Evolutionary conservation across 2,888 invertebrate species (phyloP).

Genomic region (Drosophila monieri): DNA sequence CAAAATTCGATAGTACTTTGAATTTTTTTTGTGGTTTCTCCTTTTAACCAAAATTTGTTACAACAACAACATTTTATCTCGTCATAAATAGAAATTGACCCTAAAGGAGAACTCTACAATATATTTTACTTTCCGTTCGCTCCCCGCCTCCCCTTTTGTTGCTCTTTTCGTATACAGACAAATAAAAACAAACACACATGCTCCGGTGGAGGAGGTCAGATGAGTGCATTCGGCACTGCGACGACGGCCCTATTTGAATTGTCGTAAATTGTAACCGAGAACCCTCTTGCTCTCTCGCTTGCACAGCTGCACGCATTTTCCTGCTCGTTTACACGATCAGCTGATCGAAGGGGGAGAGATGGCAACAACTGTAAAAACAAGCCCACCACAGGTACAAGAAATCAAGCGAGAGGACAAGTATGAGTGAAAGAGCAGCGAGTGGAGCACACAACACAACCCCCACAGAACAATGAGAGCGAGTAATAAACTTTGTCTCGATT

Average conservation of each 20-base stretch:
- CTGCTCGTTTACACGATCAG: constrained; percentile 56
- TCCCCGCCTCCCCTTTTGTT: constrained; percentile 3
- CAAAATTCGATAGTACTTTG: not conserved
- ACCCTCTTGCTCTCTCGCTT: constrained; percentile 7
- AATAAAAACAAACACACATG: not conserved
- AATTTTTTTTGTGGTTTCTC: too few relatives aligned
- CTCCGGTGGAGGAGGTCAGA: constrained; percentile 32
- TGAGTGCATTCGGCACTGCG: constrained; percentile 10
- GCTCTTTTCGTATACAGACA: constrained; percentile 1
- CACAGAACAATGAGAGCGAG: constrained; percentile 22
- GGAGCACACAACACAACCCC: constrained; percentile 51
- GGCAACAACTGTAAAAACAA: not conserved
- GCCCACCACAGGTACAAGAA: constrained; percentile 42
- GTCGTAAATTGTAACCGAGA: constrained; percentile 13
- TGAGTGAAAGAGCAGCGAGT: constrained; percentile 19
- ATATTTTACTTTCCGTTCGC: constrained; percentile 1
- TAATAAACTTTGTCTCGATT: constrained; percentile 4
- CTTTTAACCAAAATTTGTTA: not conserved
- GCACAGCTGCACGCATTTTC: constrained; percentile 13
- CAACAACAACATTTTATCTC: too few relatives aligned
- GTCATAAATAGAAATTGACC: not conserved
- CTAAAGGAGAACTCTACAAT: constrained; percentile 9
- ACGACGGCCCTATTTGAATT: constrained; percentile 42
- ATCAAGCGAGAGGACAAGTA: constrained; percentile 19
- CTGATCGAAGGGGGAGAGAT: constrained; percentile 55